These are phyloP conservation scores for Copsychus sechellarum DNA, from an alignment of 2,113 vertebrate species.

Conservation along the genomic window DNA sequence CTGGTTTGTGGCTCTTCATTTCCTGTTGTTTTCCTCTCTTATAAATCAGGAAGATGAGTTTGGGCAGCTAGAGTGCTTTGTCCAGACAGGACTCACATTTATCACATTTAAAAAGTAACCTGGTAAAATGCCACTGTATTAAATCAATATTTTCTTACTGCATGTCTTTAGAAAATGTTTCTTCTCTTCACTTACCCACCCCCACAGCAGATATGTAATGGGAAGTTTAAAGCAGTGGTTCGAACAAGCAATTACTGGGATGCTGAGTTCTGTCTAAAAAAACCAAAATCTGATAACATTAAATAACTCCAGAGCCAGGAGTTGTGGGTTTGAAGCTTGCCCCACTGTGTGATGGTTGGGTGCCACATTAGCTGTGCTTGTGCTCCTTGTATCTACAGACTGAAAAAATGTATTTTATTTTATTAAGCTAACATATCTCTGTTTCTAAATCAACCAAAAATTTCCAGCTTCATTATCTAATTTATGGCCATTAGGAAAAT, in stretches of 20 bases:
- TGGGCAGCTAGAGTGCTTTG: slow-evolving; percentile 12
- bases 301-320: background rate
- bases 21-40: slow-evolving; percentile 55
- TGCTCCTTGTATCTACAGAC: background rate
- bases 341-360: rapidly evolving
- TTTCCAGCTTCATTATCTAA: background rate
- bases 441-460: background rate
- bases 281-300: background rate
- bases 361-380: background rate
- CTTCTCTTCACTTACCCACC: background rate
- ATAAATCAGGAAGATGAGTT: slow-evolving; percentile 41
- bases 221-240: background rate
- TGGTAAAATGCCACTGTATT: slow-evolving; percentile 26
- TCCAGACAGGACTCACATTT: slow-evolving; percentile 41
- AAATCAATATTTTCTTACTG: slow-evolving; percentile 16
- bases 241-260: background rate
- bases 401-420: background rate
- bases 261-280: background rate
- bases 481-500: background rate
- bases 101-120: slow-evolving; percentile 46
- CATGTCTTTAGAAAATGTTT: background rate
- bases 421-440: background rate
- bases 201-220: background rate
- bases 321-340: background rate
- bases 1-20: slow-evolving; percentile 45